These are phyloP conservation scores for Linurgus olivaceus DNA, from an alignment of 2,797 vertebrate genomes.

Conservation along the genomic window DNA sequence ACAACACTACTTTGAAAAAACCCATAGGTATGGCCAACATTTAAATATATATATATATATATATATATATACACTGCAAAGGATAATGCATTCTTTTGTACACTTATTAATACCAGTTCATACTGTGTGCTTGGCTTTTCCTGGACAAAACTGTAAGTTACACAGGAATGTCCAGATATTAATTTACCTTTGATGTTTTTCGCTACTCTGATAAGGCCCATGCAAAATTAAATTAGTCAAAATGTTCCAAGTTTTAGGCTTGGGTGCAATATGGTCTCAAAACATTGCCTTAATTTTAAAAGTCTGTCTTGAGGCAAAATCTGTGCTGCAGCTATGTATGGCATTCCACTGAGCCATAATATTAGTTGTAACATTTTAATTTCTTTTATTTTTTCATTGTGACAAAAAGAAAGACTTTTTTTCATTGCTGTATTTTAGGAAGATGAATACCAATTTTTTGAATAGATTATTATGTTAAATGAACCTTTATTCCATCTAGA, in stretches of 20 bases:
- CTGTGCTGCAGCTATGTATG: neutral
- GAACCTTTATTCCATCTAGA: neutral
- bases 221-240: neutral
- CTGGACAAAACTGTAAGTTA: neutral
- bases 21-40: neutral
- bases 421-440: neutral
- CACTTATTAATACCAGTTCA: neutral
- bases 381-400: neutral
- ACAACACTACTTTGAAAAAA: slow-evolving; percentile 4
- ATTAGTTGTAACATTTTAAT: neutral
- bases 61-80: neutral
- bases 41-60: neutral
- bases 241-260: neutral
- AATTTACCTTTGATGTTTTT: neutral
- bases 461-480: neutral
- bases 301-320: neutral
- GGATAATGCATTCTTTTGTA: neutral
- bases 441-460: neutral
- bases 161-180: neutral
- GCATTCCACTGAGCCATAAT: neutral
- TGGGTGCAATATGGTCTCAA: neutral
- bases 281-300: neutral
- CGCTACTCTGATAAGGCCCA: neutral
- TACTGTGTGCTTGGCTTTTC: neutral
- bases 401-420: neutral